Conservation (phyloP, 1,140 invertebrate genomes). For the Pachyrhynchus sulphureomaculatus region DNA sequence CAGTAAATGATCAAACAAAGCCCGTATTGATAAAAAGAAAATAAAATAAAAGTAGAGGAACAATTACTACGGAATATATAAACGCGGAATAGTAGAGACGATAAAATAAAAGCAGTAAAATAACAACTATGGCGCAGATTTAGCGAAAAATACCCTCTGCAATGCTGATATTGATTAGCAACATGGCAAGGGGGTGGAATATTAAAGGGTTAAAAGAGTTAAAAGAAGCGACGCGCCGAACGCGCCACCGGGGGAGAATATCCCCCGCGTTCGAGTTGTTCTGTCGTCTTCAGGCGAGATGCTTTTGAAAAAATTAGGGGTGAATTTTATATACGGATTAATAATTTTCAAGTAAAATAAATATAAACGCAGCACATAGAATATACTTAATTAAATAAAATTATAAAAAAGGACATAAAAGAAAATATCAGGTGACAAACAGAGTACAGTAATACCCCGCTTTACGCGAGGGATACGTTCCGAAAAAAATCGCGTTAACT, state of each 20-base stretch:
- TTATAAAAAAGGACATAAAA: too few species aligned
- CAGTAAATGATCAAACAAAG: too few species aligned
- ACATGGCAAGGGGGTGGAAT: slow-evolving; percentile 26
- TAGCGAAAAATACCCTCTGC: slow-evolving; percentile 27
- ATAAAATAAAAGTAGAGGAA: too few species aligned
- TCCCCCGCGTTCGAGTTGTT: slow-evolving; percentile 6
- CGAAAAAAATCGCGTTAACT: too few species aligned
- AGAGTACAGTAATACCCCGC: too few species aligned
- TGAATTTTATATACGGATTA: slow-evolving; percentile 8
- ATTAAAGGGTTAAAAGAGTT: slow-evolving; percentile 34
- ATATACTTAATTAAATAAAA: too few species aligned
- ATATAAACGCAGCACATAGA: too few species aligned
- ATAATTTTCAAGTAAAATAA: too few species aligned
- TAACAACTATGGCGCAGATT: slow-evolving; percentile 21
- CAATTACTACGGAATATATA: neutral
- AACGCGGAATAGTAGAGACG: neutral
- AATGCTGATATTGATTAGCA: slow-evolving; percentile 29
- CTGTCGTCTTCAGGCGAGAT: slow-evolving; percentile 12
- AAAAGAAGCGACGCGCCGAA: slow-evolving; percentile 17
- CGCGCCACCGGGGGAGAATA: slow-evolving; percentile 8
- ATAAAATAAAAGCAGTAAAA: slow-evolving; percentile 1
- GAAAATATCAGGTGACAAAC: too few species aligned
- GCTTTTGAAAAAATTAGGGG: slow-evolving; percentile 5
- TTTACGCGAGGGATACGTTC: too few species aligned
- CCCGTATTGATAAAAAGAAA: too few species aligned